A percentile compares a stretch with the other conserved stretches of the same genome.
These are phyloP conservation scores for Dendrolimus kikuchii DNA, from an alignment of 1,140 invertebrate species.

Conservation along the genomic window DNA sequence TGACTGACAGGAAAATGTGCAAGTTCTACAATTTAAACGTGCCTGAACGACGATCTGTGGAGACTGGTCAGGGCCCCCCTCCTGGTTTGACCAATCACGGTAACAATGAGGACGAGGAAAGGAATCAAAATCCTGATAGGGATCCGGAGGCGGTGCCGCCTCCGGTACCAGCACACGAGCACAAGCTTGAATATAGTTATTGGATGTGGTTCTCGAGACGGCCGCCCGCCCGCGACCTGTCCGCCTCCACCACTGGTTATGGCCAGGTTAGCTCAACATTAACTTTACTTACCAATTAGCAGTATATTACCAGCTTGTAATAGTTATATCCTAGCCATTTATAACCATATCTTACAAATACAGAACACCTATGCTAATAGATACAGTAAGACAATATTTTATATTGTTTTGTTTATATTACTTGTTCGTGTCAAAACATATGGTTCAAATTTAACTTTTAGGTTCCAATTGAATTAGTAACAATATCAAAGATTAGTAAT, in stretches of 20 bases:
- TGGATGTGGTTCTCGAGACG: slow-evolving; percentile 91
- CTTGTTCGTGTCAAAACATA: no score
- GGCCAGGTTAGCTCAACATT: slow-evolving; percentile 42
- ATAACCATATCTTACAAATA: no score
- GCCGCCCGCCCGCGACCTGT: slow-evolving; percentile 58
- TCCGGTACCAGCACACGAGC: slow-evolving; percentile 83
- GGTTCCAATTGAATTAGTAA: no score
- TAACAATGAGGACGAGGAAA: slow-evolving; percentile 50
- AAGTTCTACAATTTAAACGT: slow-evolving; percentile 70
- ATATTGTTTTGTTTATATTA: no score
- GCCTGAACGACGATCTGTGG: slow-evolving; percentile 60
- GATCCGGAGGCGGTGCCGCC: slow-evolving; percentile 59
- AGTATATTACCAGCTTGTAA: no score
- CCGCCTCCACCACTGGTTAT: slow-evolving; percentile 54
- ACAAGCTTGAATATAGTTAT: slow-evolving; percentile 91
- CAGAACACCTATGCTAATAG: no score
- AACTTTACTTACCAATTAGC: not conserved
- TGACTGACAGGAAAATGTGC: slow-evolving; percentile 70
- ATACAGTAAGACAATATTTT: no score
- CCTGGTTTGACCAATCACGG: slow-evolving; percentile 33
- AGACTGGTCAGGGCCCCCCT: slow-evolving; percentile 19
- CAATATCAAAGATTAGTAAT: no score
- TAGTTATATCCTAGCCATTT: no score
- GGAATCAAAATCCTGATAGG: slow-evolving; percentile 25
- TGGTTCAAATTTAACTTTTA: no score